phyloP scores from a whole-genome alignment of 2,797 vertebrate genomes.

The Agapornis canus region DNA sequence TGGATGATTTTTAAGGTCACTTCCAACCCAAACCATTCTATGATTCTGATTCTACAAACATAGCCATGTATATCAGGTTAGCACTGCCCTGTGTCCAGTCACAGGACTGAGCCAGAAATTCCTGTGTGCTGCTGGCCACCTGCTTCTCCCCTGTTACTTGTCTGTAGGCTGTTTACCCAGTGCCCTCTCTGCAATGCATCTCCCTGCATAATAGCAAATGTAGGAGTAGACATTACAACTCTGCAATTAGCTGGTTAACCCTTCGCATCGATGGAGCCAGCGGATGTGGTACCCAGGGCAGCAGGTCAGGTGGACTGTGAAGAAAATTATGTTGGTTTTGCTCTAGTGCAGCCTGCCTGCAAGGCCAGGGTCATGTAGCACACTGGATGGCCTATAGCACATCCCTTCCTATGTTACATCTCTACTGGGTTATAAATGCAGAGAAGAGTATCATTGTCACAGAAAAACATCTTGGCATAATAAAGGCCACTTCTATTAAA shows the following conservation, averaged over 20 bases:
- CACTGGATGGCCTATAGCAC: fast-evolving
- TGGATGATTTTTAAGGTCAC: not conserved
- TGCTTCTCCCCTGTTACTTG: not conserved
- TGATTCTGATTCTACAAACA: not conserved
- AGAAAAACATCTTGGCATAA: not conserved
- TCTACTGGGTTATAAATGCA: not conserved
- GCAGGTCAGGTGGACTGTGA: not conserved
- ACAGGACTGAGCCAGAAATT: not conserved
- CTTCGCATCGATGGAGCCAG: not conserved
- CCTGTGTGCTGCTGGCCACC: not conserved
- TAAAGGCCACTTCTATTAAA: not conserved
- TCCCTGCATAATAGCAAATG: fast-evolving
- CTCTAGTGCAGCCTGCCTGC: not conserved
- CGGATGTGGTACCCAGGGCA: not conserved
- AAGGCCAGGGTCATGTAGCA: not conserved
- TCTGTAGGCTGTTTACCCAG: fast-evolving
- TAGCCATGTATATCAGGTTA: not conserved
- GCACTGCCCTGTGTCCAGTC: not conserved
- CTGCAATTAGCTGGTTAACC: fast-evolving
- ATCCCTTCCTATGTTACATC: not conserved
- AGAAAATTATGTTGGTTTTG: not conserved
- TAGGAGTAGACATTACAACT: not conserved
- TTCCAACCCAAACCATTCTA: not conserved
- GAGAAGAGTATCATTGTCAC: not conserved
- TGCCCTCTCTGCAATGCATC: not conserved